Conservation (phyloP, 2,113 vertebrate species). For the Ptyas mucosa region DNA sequence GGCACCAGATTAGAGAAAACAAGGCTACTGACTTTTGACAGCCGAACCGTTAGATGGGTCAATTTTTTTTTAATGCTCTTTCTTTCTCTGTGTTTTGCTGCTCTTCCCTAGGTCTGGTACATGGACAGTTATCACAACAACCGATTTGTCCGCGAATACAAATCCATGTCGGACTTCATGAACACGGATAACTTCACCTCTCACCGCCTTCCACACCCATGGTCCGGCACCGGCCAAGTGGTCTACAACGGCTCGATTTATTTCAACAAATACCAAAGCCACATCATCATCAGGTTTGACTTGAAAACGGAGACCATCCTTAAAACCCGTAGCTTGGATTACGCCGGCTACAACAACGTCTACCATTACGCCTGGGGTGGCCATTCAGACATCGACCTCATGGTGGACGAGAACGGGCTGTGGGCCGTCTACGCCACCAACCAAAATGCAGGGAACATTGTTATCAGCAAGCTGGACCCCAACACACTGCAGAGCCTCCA, state of each 20-base stretch:
- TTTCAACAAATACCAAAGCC: slow-evolving; percentile 99
- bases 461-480: slow-evolving; percentile 94
- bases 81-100: background rate
- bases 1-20: background rate
- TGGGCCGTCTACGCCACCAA: slow-evolving; percentile 98
- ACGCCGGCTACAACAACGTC: slow-evolving; percentile 93
- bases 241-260: slow-evolving; percentile 98
- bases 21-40: background rate
- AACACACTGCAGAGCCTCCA: slow-evolving; percentile 87
- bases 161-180: slow-evolving; percentile 94
- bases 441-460: slow-evolving; percentile 96
- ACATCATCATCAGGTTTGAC: slow-evolving; percentile 96
- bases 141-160: slow-evolving; percentile 95
- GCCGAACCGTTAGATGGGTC: no score
- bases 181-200: slow-evolving; percentile 96
- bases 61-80: background rate
- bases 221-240: slow-evolving; percentile 96
- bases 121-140: slow-evolving; percentile 99
- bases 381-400: slow-evolving; percentile 97
- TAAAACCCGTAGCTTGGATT: slow-evolving; percentile 91
- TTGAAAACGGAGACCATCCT: slow-evolving; percentile 89
- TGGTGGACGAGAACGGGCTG: slow-evolving; percentile 93
- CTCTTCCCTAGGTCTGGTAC: slow-evolving; percentile 86
- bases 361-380: slow-evolving; percentile 98
- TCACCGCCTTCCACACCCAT: slow-evolving; percentile 94